A percentile compares a stretch with the other conserved stretches of the same genome.
Evolutionary conservation across 92 coral and sea anemone genomes (phyloP).

Genomic region (Phenganax stokvisi): DNA sequence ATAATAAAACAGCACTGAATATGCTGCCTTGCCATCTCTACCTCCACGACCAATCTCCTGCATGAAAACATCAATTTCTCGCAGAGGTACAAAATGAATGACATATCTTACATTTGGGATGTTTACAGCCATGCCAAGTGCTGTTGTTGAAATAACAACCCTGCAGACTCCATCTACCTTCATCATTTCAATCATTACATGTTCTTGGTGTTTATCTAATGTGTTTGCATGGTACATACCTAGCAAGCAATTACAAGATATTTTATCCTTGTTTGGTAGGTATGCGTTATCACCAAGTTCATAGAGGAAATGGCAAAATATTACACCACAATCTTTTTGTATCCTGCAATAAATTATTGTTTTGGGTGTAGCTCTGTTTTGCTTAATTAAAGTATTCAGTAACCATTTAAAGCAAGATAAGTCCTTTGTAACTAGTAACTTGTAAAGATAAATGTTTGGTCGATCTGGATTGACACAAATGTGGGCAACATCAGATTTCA

Average conservation of each 20-base stretch:
- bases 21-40: conserved; percentile 30
- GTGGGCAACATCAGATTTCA: conserved; percentile 33
- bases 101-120: conserved; percentile 35
- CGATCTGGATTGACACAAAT: conserved; percentile 31
- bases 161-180: conserved; percentile 48
- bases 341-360: conserved; percentile 45
- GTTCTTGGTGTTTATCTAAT: conserved; percentile 31
- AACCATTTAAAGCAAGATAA: conserved; percentile 10
- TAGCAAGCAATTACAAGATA: conserved; percentile 36
- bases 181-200: conserved; percentile 17
- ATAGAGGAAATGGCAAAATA: conserved; percentile 50
- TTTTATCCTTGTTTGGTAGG: conserved; percentile 20
- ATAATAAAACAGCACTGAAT: conserved; percentile 20
- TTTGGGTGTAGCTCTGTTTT: conserved; percentile 23
- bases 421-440: conserved; percentile 25
- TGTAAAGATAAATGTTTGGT: conserved; percentile 32
- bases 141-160: conserved; percentile 60
- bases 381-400: background rate
- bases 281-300: conserved; percentile 47
- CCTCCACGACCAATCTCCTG: conserved; percentile 56
- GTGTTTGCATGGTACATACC: conserved; percentile 38
- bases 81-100: conserved; percentile 50
- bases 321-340: conserved; percentile 54
- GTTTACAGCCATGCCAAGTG: conserved; percentile 57
- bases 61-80: conserved; percentile 47